Evolutionary conservation across 92 coral and sea anemone species (phyloP), one percentile per base, ranked within the genome.

Genomic region (Actinostola sp.): DNA sequence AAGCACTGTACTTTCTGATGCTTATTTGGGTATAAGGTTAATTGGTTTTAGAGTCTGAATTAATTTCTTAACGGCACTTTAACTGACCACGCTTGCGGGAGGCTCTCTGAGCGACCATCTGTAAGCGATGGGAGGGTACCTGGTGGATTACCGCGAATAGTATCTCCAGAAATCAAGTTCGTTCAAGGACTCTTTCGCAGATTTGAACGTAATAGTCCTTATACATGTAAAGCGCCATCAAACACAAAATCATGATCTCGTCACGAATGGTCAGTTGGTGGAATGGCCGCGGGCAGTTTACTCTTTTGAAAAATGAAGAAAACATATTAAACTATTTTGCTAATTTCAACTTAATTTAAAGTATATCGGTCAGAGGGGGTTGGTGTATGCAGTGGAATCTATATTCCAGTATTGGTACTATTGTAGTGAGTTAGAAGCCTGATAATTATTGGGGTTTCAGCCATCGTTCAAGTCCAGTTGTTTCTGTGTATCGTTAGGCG

Each of bases 1-100:
- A 34, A 68, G 14, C 0, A 17, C 50, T 53, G 29, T 53, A 20
- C 60, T 5, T 1, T 53, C 13, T 3, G 25, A 53, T 53, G 60
- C 6, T 28, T 27, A 68, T 68, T 68, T 68, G 16, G 74, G 74
- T 68, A 44, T 33, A 33, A 68, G 61, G 61, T 68, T 68, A 68
- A 68, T 68, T 68, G 74, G 74, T 34, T 34, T 68, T 68, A 30
- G 74, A 68, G 19, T 17, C 49, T 24, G 45, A 68, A 50, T 68
- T 68, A 51, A 49, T 68, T 29, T 44, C 27, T 35, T 68, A 68
- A 68, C 74, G 48, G 74, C 50, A 68, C 61, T 68, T 68, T 49
- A 68, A 42, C 19, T 19, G 61, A 68, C 74, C 57, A 49, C 56
- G 74, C 63, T 68, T 44, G 32, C 70, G 33, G 70, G 70, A 53